phyloP scores from a whole-genome alignment of 2,797 vertebrate genomes.

The Melanotaenia nigrans region DNA sequence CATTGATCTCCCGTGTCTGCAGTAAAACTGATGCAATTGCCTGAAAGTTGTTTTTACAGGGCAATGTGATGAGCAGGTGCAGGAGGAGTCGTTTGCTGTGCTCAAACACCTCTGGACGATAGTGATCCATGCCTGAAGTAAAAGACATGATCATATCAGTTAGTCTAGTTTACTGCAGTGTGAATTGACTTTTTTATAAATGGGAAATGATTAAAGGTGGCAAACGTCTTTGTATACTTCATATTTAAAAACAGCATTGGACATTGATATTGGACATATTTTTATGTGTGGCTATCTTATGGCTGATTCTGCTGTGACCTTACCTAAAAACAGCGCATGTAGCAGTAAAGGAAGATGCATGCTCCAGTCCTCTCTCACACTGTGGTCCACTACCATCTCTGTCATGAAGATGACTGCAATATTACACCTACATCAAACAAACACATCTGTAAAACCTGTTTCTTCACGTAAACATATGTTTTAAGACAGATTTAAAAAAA shows the following conservation, averaged over 20 bases:
- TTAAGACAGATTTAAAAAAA: not conserved
- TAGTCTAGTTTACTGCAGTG: not conserved
- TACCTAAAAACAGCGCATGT: constrained; percentile 95
- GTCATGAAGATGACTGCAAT: constrained; percentile 99
- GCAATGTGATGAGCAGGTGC: constrained; percentile 93
- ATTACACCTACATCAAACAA: constrained; percentile 87
- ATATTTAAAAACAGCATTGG: too few relatives aligned
- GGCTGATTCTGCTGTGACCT: constrained; percentile 41
- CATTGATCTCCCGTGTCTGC: constrained; percentile 89
- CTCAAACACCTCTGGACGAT: constrained; percentile 96
- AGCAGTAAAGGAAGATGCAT: constrained; percentile 93
- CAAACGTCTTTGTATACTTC: not conserved
- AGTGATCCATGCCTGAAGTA: constrained; percentile 93
- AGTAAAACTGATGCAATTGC: constrained; percentile 92
- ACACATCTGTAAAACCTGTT: not conserved
- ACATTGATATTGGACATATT: not conserved
- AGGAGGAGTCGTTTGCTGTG: constrained; percentile 96
- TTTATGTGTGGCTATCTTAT: not conserved
- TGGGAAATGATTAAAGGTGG: not conserved
- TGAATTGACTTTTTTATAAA: not conserved
- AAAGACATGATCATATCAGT: constrained; percentile 11
- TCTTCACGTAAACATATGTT: not conserved
- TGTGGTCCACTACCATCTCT: constrained; percentile 98
- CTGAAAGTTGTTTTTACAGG: constrained; percentile 93
- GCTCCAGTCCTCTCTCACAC: constrained; percentile 97